Conservation (phyloP, 2,113 vertebrate genomes). For the Bubo blakistoni region DNA sequence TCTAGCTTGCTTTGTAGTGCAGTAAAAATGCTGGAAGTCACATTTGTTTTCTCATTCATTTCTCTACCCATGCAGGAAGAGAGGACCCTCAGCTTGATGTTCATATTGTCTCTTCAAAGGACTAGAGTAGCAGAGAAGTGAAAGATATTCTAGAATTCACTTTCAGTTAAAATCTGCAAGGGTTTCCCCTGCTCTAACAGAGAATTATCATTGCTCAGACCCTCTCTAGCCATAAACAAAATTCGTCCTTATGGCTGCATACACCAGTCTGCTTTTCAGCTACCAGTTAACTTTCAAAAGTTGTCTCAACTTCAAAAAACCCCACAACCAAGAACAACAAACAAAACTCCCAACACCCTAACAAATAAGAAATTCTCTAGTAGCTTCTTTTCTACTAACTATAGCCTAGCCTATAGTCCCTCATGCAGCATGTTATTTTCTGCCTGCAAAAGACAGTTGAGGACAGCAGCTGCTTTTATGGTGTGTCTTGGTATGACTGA, state of each 20-base stretch:
- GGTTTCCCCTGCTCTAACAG: neutral
- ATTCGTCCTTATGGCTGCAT: neutral
- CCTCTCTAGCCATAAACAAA: neutral
- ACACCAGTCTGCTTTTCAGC: neutral
- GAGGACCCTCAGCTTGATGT: neutral
- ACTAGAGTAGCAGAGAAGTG: neutral
- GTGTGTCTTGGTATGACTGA: neutral
- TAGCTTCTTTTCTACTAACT: neutral
- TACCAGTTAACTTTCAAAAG: neutral
- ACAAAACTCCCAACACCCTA: neutral
- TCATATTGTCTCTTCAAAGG: neutral
- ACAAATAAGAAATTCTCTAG: neutral
- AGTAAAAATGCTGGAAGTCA: neutral
- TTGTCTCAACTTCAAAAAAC: neutral
- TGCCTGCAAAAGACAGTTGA: neutral
- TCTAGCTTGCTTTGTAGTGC: neutral
- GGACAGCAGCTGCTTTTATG: neutral
- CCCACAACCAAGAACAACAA: neutral
- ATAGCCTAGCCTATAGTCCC: neutral
- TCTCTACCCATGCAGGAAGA: neutral
- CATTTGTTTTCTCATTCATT: neutral
- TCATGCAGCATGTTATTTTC: neutral
- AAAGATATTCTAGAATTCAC: neutral
- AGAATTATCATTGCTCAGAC: neutral
- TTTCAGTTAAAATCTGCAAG: neutral